Percentiles rank a stretch among this genome's conserved stretches.
phyloP scores from a whole-genome alignment of 2,888 invertebrate genomes.

The Patella pellucida region DNA sequence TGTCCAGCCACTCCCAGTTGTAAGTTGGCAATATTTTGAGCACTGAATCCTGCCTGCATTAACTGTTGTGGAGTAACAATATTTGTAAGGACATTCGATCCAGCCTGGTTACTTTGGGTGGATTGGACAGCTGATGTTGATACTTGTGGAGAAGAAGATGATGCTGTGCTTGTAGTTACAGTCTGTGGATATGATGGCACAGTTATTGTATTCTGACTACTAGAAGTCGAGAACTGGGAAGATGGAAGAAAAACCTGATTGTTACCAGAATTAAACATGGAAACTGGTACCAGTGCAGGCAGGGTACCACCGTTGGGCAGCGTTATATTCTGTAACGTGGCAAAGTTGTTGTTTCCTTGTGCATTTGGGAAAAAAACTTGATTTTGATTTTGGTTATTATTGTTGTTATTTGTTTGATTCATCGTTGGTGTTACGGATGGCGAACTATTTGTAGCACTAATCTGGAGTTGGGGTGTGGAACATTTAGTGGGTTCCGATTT shows the following conservation, averaged over 20 bases:
- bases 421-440: slow-evolving; percentile 4
- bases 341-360: neutral
- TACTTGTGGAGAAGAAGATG: slow-evolving; percentile 41
- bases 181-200: slow-evolving; percentile 48
- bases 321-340: slow-evolving; percentile 3
- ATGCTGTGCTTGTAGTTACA: slow-evolving; percentile 39
- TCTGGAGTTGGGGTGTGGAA: slow-evolving; percentile 14
- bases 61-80: slow-evolving; percentile 50
- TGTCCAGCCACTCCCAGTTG: slow-evolving; percentile 46
- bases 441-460: slow-evolving; percentile 7
- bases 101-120: neutral
- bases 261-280: slow-evolving; percentile 44
- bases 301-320: slow-evolving; percentile 17
- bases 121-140: neutral
- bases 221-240: slow-evolving; percentile 30
- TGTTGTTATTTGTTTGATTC: neutral
- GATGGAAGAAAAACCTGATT: slow-evolving; percentile 45
- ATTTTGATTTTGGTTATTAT: neutral
- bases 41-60: slow-evolving; percentile 44
- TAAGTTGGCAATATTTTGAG: slow-evolving; percentile 47
- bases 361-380: neutral
- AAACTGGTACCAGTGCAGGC: slow-evolving; percentile 50
- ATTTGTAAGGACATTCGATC: slow-evolving; percentile 34
- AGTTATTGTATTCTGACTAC: slow-evolving; percentile 35
- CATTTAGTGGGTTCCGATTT: slow-evolving; percentile 15